Base-by-base conservation (phyloP, 2,113 vertebrate genomes). In the Festucalex cinctus region DNA sequence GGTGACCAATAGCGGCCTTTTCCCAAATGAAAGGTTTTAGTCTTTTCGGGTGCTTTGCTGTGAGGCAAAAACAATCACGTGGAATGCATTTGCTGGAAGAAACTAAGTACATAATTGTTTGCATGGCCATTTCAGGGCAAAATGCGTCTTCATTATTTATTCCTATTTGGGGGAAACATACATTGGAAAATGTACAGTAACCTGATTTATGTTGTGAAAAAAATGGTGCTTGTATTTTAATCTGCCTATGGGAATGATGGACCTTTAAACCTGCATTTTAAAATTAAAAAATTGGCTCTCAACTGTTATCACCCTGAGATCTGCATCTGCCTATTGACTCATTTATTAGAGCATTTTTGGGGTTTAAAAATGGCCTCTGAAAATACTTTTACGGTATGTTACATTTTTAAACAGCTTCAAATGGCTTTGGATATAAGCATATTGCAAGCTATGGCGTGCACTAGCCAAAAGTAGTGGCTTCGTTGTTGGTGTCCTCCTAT, bases 31-130 rank as follows among this genome's bases (percentile, higher is more conserved):
- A 93, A 93, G 92, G 92, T 93, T 92, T 92, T 92, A 92, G 91
- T 91, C 91, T 92, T 54, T 92, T 82, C 87, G 83, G 91, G 89
- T 90, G 88, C 89, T 91, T 90, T 86, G 88, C 90, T 88, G 87
- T 82, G 87, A 89, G 71, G 88, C 88, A 91, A 91, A 57, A 92
- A 93, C 89, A 92, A 90, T 92, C 90, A 90, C 85, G 85, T 88
- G 75, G 88, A 90, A 92, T 91, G 91, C 91, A 93, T 93, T 93
- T 92, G 90, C 92, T 91, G 88, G 86, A 93, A 91, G 91, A 91
- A 92, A 92, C 90, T 92, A 91, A 93, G 92, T 91, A 91, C 91
- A 92, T 93, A 93, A 93, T 93, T 93, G 91, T 92, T 92, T 86
- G 84, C 90, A 88, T 83, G 85, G 90, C 90, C 92, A 92, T 92